Evolutionary conservation across 2,888 invertebrate species (phyloP).

Genomic region (Metellina segmentata): DNA sequence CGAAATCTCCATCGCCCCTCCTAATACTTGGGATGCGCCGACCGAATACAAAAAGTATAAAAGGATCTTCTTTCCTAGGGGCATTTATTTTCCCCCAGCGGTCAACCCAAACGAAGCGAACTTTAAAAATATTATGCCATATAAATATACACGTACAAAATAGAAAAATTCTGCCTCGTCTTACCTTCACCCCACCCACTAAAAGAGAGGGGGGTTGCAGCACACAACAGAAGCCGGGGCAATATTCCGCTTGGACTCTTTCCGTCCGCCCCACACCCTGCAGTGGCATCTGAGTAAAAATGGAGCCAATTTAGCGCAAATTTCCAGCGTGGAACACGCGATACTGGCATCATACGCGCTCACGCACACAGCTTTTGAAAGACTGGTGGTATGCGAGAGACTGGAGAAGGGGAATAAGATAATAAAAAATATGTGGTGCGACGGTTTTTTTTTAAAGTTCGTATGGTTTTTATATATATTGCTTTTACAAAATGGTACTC

Average conservation of each 20-base stretch:
- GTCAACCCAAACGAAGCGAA: too few species aligned
- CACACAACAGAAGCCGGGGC: conserved; percentile 39
- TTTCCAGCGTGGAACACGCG: conserved; percentile 54
- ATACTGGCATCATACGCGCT: conserved; percentile 30
- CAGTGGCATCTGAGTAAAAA: conserved; percentile 39
- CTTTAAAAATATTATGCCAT: too few species aligned
- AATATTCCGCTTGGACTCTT: conserved; percentile 48
- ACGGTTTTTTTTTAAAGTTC: not conserved
- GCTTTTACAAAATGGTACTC: too few species aligned
- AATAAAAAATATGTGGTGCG: not conserved
- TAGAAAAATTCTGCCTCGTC: too few species aligned
- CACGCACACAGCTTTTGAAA: conserved; percentile 37
- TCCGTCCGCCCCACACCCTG: not conserved
- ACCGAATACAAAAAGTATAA: too few species aligned
- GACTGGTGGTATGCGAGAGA: not conserved
- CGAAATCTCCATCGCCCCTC: too few species aligned
- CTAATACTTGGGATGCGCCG: too few species aligned
- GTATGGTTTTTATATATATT: not conserved
- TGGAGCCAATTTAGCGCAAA: conserved; percentile 68
- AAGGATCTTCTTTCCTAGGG: too few species aligned
- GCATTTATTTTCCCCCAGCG: too few species aligned
- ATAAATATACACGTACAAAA: too few species aligned
- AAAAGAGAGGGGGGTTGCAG: not conserved
- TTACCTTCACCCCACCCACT: too few species aligned
- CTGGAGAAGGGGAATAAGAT: not conserved